Conservation (phyloP, 2,888 invertebrate genomes). For the Ophioninae sp. region DNA sequence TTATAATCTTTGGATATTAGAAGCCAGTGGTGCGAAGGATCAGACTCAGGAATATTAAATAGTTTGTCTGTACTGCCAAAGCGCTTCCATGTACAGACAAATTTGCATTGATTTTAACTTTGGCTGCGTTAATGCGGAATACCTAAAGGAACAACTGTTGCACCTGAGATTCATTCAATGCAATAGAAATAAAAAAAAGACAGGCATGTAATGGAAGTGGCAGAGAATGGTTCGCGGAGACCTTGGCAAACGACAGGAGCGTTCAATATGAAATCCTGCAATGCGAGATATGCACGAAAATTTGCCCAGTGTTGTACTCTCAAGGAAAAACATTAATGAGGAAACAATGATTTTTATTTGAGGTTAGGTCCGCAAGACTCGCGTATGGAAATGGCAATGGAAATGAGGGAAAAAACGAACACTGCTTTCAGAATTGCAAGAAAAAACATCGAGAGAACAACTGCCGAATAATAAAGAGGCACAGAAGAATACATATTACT, state of each 20-base stretch:
- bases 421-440: not conserved
- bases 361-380: conserved; percentile 8
- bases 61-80: not conserved
- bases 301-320: not conserved
- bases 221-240: not conserved
- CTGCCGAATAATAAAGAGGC: conserved; percentile 1
- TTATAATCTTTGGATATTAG: not conserved
- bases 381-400: not conserved
- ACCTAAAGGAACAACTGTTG: not conserved
- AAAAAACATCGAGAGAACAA: not conserved
- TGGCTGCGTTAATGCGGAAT: not conserved
- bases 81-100: not conserved
- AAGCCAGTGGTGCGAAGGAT: not conserved
- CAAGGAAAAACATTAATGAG: not conserved
- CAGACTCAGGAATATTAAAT: not conserved
- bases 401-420: not conserved
- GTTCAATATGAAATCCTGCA: not conserved
- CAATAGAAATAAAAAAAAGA: not conserved
- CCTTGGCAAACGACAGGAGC: conserved; percentile 3
- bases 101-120: not conserved
- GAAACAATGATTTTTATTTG: not conserved
- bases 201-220: not conserved
- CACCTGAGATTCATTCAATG: not conserved
- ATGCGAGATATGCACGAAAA: conserved; percentile 5
- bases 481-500: not conserved